Conservation (phyloP, 2,888 invertebrate genomes). For the Dicyrtoma fusca region DNA sequence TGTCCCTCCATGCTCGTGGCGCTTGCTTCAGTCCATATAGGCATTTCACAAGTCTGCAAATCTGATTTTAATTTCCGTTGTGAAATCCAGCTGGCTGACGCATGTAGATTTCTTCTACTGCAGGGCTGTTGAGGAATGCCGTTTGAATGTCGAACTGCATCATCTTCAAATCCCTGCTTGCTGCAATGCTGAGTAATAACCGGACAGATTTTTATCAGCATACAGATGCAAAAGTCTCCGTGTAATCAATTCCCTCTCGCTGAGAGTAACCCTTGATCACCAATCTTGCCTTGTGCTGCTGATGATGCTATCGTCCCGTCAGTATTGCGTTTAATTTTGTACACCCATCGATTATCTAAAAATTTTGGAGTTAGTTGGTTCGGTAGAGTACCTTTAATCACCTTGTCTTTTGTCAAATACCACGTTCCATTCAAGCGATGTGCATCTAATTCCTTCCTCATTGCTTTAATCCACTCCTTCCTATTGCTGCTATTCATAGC, state of each 20-base stretch:
- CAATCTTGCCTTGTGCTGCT: conserved; percentile 31
- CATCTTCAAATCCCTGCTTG: not conserved
- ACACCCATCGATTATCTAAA: conserved; percentile 31
- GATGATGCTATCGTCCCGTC: conserved; percentile 9
- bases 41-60: conserved; percentile 40
- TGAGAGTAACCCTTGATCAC: conserved; percentile 31
- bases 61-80: not conserved
- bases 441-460: not conserved
- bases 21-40: conserved; percentile 54
- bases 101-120: conserved; percentile 37
- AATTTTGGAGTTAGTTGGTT: no score
- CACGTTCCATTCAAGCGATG: not conserved
- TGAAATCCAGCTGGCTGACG: conserved; percentile 25
- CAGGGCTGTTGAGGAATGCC: conserved; percentile 28
- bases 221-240: conserved; percentile 36
- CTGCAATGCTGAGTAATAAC: conserved; percentile 31
- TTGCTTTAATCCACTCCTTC: not conserved
- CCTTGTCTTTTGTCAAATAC: not conserved
- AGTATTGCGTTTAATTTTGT: conserved; percentile 20
- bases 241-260: conserved; percentile 31
- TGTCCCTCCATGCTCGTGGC: conserved; percentile 46
- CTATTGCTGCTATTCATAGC: not conserved
- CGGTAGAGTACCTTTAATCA: no score
- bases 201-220: conserved; percentile 29
- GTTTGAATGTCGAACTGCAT: conserved; percentile 35